Percentiles rank a stretch among this genome's conserved stretches.
Conservation (phyloP, 2,113 vertebrate genomes). For the Laticauda colubrina region DNA sequence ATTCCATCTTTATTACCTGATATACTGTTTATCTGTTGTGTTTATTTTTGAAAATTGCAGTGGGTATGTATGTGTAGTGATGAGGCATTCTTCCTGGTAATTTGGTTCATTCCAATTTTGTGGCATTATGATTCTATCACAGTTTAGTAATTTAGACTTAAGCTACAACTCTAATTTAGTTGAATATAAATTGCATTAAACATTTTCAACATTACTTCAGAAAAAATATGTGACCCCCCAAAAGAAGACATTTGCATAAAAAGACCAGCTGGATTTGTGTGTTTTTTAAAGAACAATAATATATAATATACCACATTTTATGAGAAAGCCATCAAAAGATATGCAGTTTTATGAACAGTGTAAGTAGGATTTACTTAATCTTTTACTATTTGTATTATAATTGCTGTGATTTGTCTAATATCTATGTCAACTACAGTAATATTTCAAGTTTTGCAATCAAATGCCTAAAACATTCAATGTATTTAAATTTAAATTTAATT, state of each 20-base stretch:
- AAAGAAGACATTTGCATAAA: background rate
- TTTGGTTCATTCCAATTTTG: background rate
- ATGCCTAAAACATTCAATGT: background rate
- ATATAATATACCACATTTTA: background rate
- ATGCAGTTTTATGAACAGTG: accelerated
- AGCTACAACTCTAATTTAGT: background rate
- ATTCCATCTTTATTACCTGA: background rate
- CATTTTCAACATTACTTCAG: background rate
- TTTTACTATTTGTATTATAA: conserved; percentile 11
- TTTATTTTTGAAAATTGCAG: background rate
- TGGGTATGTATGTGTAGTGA: background rate
- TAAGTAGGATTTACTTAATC: background rate
- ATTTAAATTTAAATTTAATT: conserved; percentile 1
- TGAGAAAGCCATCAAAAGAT: background rate
- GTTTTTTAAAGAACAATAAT: background rate
- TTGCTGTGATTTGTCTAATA: background rate
- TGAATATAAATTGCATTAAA: background rate
- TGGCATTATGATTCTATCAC: background rate
- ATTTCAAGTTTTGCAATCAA: conserved; percentile 8
- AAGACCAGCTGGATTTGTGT: background rate
- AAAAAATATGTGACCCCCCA: background rate
- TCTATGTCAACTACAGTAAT: background rate
- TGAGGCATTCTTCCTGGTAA: background rate
- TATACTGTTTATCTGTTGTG: background rate
- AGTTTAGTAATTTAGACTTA: background rate